Conservation (phyloP, 1,140 invertebrate genomes). For the Drosophila repleta region DNA sequence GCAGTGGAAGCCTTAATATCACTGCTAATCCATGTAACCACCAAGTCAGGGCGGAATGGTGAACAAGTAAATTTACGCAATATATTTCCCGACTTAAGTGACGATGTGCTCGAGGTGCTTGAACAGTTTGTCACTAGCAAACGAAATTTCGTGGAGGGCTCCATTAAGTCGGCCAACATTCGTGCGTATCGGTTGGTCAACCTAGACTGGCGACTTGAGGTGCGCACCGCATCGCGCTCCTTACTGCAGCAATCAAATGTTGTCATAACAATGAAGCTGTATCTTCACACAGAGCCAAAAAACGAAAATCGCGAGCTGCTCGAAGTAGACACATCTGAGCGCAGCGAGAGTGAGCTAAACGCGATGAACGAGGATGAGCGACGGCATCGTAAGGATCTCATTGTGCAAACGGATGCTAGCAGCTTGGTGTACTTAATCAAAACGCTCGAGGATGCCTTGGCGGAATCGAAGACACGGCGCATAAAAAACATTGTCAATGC, state of each 20-base stretch:
- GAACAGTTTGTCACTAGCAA: slow-evolving; percentile 77
- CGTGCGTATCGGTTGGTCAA: slow-evolving; percentile 73
- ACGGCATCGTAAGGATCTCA: slow-evolving; percentile 71
- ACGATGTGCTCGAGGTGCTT: slow-evolving; percentile 63
- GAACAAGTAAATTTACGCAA: slow-evolving; percentile 33
- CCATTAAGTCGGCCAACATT: slow-evolving; percentile 79
- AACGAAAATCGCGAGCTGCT: slow-evolving; percentile 76
- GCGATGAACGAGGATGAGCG: slow-evolving; percentile 70
- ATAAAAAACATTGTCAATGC: slow-evolving; percentile 73
- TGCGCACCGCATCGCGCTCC: slow-evolving; percentile 66
- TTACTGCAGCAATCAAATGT: slow-evolving; percentile 64
- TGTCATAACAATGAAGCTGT: slow-evolving; percentile 72
- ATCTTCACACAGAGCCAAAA: slow-evolving; percentile 76
- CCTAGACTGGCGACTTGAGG: slow-evolving; percentile 77
- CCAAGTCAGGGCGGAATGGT: slow-evolving; percentile 35
- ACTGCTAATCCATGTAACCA: slow-evolving; percentile 70
- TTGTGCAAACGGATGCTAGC: slow-evolving; percentile 76
- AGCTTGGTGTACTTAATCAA: slow-evolving; percentile 72
- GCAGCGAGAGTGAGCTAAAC: slow-evolving; percentile 53
- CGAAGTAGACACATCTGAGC: slow-evolving; percentile 38
- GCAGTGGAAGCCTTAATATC: slow-evolving; percentile 75
- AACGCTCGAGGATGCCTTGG: slow-evolving; percentile 72
- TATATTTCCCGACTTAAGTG: slow-evolving; percentile 53
- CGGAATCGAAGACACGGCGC: slow-evolving; percentile 74
- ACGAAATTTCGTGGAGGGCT: slow-evolving; percentile 73